Conservation (phyloP, 2,888 invertebrate genomes). For the Temnothorax ravouxi region DNA sequence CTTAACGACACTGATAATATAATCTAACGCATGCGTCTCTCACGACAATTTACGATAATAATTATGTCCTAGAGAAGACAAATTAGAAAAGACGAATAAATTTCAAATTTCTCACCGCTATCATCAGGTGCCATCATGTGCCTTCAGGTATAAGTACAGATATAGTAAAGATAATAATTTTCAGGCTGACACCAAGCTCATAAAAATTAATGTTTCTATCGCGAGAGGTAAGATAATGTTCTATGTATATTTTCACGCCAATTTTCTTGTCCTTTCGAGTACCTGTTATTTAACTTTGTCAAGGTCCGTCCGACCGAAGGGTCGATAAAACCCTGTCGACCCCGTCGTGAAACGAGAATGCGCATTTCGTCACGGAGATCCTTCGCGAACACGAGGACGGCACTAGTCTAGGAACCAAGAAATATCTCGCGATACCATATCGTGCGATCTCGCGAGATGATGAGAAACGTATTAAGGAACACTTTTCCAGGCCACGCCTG, state of each 20-base stretch:
- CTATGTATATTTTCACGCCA: not conserved
- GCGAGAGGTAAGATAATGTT: not conserved
- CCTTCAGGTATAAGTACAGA: conserved; percentile 31
- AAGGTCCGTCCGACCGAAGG: conserved; percentile 21
- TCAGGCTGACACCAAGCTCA: not conserved
- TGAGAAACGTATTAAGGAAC: conserved; percentile 66
- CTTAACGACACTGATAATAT: conserved; percentile 76
- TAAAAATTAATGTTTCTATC: not conserved
- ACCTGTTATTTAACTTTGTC: not conserved
- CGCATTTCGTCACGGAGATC: conserved; percentile 67
- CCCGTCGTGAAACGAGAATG: conserved; percentile 37
- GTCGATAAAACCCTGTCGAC: conserved; percentile 15
- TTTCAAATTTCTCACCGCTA: conserved; percentile 29
- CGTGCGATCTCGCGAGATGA: conserved; percentile 7
- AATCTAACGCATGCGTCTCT: conserved; percentile 58
- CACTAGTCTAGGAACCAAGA: conserved; percentile 73
- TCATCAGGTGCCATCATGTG: conserved; percentile 32
- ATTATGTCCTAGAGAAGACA: conserved; percentile 23
- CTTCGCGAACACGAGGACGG: conserved; percentile 71
- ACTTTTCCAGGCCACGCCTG: conserved; percentile 71
- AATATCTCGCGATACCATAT: conserved; percentile 62
- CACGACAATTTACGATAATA: conserved; percentile 60
- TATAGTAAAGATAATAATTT: conserved; percentile 2
- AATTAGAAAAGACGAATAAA: conserved; percentile 13
- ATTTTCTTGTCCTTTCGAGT: not conserved